These are phyloP conservation scores for Cecidostiba fungosa DNA, from an alignment of 2,888 invertebrate species.

Conservation along the genomic window DNA sequence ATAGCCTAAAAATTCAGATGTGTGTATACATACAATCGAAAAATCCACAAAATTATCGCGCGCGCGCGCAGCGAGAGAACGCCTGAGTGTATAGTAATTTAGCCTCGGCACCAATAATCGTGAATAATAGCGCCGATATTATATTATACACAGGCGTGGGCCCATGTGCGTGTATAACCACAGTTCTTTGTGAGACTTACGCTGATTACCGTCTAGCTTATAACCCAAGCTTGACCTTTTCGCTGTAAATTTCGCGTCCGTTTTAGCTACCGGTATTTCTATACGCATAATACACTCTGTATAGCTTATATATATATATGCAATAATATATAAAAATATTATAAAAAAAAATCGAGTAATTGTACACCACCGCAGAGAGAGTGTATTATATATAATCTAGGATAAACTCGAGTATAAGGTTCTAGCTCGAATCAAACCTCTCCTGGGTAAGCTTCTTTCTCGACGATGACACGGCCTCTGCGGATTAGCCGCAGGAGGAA, in stretches of 20 bases:
- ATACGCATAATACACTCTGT: neutral
- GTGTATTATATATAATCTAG: constrained; percentile 39
- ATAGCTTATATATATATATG: too few species aligned
- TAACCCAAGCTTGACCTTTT: neutral
- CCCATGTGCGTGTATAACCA: neutral
- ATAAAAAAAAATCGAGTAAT: neutral
- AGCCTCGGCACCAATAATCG: constrained; percentile 54
- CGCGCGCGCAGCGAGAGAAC: neutral
- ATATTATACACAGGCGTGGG: neutral
- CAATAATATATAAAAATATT: neutral
- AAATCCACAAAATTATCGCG: constrained; percentile 56
- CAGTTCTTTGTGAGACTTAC: constrained; percentile 56
- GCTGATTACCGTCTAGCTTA: constrained; percentile 52
- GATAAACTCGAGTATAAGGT: constrained; percentile 36
- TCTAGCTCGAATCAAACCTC: constrained; percentile 37
- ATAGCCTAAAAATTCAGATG: neutral
- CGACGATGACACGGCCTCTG: constrained; percentile 63
- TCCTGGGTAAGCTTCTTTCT: constrained; percentile 66
- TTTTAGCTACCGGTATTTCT: neutral
- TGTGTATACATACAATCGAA: constrained; percentile 20
- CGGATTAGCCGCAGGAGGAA: constrained; percentile 41
- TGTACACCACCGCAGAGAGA: neutral
- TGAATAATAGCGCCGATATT: constrained; percentile 54
- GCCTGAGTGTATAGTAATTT: too few species aligned
- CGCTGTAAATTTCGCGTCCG: constrained; percentile 27